Evolutionary conservation across 2,113 vertebrate genomes (phyloP).

Genomic region (Uria aalge): DNA sequence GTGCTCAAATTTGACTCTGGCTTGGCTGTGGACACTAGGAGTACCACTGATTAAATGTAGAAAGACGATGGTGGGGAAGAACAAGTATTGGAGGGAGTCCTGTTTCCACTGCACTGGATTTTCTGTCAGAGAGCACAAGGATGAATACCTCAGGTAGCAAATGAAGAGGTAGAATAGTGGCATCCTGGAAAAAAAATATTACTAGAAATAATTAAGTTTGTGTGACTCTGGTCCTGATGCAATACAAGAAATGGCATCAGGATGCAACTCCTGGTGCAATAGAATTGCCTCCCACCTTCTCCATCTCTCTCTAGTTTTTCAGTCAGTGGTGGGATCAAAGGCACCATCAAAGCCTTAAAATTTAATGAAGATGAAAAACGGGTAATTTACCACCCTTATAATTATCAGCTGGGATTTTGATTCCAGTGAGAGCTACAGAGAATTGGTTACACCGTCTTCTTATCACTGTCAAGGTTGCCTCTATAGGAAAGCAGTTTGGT

Average conservation of each 20-base stretch:
- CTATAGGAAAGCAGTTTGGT: neutral
- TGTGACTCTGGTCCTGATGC: neutral
- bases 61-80: neutral
- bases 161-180: neutral
- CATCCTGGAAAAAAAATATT: neutral
- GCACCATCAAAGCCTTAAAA: neutral
- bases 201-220: neutral
- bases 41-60: neutral
- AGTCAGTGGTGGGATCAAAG: neutral
- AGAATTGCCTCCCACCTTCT: neutral
- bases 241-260: neutral
- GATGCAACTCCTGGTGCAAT: neutral
- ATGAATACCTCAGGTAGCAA: neutral
- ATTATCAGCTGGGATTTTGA: neutral
- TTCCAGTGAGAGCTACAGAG: neutral
- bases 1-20: neutral
- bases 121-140: neutral
- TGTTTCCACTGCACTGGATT: neutral
- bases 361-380: neutral
- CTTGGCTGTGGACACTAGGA: neutral
- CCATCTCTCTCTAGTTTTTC: neutral
- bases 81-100: neutral
- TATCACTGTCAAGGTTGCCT: neutral
- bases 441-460: neutral
- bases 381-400: neutral